A percentile compares a stretch with the other conserved stretches of the same genome.
phyloP scores from a whole-genome alignment of 1,140 invertebrate genomes.

The Drosophila willistoni region DNA sequence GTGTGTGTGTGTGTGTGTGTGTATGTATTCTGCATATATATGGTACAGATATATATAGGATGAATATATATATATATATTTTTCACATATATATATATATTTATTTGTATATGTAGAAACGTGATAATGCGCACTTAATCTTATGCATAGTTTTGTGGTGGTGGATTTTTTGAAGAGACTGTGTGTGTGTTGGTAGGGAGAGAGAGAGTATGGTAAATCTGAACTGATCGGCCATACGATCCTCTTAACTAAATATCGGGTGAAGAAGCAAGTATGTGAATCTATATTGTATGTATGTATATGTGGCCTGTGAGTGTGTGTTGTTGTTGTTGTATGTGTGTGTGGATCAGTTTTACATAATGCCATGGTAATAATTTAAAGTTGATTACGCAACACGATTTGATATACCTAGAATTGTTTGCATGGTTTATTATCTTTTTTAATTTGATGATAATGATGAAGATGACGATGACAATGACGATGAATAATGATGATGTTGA shows the following conservation, averaged over 20 bases:
- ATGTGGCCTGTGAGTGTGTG: slow-evolving; percentile 3
- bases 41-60: slow-evolving; percentile 11
- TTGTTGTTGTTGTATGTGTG: slow-evolving; percentile 23
- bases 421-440: neutral
- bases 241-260: slow-evolving; percentile 18
- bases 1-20: slow-evolving; percentile 12
- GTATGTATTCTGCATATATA: slow-evolving; percentile 29
- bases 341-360: slow-evolving; percentile 20
- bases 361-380: slow-evolving; percentile 56
- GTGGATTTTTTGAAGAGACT: slow-evolving; percentile 14
- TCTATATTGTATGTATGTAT: slow-evolving; percentile 24
- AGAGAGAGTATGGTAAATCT: neutral
- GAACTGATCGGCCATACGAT: neutral
- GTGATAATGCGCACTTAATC: slow-evolving; percentile 55
- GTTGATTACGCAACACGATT: slow-evolving; percentile 11
- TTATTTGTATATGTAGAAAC: slow-evolving; percentile 21
- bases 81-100: slow-evolving; percentile 20
- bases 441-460: neutral
- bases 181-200: slow-evolving; percentile 18
- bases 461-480: too few species aligned
- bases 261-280: slow-evolving; percentile 24
- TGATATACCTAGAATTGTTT: slow-evolving; percentile 5
- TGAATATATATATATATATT: neutral
- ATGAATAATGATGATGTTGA: neutral
- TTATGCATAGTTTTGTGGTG: slow-evolving; percentile 43